Percentiles rank a stretch among this genome's conserved stretches.
These are phyloP conservation scores for Pseudeuparius sepicola DNA, from an alignment of 2,888 invertebrate genomes.

Conservation along the genomic window DNA sequence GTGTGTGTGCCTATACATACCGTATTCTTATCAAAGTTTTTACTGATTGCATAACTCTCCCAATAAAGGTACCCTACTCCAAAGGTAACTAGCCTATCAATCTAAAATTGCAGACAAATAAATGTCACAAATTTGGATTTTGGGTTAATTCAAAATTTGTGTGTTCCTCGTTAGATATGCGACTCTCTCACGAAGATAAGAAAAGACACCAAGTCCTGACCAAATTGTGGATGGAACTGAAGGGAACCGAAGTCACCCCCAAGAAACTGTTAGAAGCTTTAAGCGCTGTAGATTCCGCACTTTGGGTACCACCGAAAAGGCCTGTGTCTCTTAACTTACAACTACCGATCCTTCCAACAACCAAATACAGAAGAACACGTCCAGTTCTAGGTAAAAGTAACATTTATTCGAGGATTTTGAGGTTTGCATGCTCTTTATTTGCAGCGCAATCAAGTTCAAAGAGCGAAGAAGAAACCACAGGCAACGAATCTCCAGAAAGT, in stretches of 20 bases:
- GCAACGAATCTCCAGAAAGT: constrained; percentile 65
- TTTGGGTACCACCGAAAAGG: constrained; percentile 58
- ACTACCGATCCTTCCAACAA: constrained; percentile 46
- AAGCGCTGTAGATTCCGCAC: constrained; percentile 53
- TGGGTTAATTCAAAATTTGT: too few species aligned
- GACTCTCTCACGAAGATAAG: constrained; percentile 52
- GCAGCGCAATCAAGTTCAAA: constrained; percentile 40
- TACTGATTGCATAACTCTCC: too few species aligned
- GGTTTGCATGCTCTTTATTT: constrained; percentile 9
- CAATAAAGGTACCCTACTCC: too few species aligned
- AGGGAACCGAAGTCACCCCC: constrained; percentile 53
- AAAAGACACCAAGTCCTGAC: constrained; percentile 52
- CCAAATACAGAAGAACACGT: constrained; percentile 39
- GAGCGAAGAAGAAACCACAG: constrained; percentile 53
- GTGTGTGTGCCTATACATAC: too few species aligned
- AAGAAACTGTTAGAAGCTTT: constrained; percentile 52
- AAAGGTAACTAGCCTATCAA: too few species aligned
- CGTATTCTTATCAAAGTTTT: too few species aligned
- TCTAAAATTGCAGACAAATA: too few species aligned
- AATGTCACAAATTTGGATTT: too few species aligned
- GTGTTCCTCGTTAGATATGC: too few species aligned
- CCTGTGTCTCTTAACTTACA: constrained; percentile 62
- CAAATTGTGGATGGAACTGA: constrained; percentile 54
- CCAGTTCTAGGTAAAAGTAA: constrained; percentile 37
- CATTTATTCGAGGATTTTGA: constrained; percentile 2